Conservation (phyloP, 2,113 vertebrate genomes). For the Macroglossus sobrinus region DNA sequence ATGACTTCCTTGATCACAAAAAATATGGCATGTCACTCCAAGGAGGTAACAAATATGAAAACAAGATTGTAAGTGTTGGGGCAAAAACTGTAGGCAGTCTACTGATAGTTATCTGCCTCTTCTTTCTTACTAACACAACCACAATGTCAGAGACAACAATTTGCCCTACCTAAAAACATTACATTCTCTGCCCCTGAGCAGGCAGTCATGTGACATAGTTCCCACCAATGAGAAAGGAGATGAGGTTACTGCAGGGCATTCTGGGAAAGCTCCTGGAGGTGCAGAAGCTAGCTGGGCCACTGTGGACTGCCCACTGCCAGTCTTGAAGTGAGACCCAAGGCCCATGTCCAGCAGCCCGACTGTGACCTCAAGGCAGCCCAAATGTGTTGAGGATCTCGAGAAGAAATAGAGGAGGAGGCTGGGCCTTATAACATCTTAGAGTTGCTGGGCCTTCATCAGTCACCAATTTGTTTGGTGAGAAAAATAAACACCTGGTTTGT, state of each 20-base stretch:
- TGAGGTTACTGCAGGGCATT: background rate
- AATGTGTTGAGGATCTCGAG: fast-evolving
- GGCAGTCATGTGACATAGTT: background rate
- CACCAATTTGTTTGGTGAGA: background rate
- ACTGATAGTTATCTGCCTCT: background rate
- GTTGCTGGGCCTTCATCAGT: background rate
- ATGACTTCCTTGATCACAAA: background rate
- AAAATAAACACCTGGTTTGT: background rate
- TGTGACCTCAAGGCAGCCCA: background rate
- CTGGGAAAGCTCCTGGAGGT: background rate
- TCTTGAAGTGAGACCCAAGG: too few relatives aligned
- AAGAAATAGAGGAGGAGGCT: background rate
- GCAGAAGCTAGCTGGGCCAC: background rate
- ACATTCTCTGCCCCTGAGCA: fast-evolving
- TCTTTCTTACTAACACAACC: background rate
- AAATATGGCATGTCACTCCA: background rate
- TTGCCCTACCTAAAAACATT: background rate
- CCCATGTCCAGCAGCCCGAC: fast-evolving
- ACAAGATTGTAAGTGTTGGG: background rate
- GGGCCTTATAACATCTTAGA: background rate
- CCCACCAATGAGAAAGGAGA: background rate
- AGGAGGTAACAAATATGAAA: too few relatives aligned
- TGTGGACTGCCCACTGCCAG: fast-evolving
- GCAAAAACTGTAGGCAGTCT: background rate
- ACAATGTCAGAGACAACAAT: background rate